Base-by-base conservation (phyloP, 2,113 vertebrate genomes). In the Todiramphus saurophagus region DNA sequence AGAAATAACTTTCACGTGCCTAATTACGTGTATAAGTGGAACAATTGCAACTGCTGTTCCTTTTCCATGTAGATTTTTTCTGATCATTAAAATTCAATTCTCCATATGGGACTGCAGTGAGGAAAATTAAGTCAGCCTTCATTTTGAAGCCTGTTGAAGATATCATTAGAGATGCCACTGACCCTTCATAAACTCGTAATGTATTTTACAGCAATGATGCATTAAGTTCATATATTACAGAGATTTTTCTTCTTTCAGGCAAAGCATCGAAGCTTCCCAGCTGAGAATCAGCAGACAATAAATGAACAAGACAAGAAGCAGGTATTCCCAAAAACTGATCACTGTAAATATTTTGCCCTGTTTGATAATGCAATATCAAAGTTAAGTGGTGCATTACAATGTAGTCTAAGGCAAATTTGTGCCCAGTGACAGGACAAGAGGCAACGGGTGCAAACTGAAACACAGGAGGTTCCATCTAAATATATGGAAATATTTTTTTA, bases 261-360 rank as follows among this genome's bases (percentile, higher is more conserved):
- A 80, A 99, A 99, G 93, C 98, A 97, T 87, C 98, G 98, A 93
- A 98, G 98, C 44, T 98, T 97, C 5, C 86, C 94, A 59, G 70
- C 97, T 11, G 97, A 98, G n/a, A 77, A 97, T 91, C 97, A 97
- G 97, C 98, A 98, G 86, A 98, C 98, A 95, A 76, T 98, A 91
- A 94, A 97, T 87, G 98, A 99, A 97, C 98, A 98, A 94, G 98
- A 99, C 72, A 97, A 97, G 72, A 97, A 97, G 76, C 97, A 98
- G 98, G 98, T 98, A 97, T 59, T 41, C 17, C 13, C 17, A 70
- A 64, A 62, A 83, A 17, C 77, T 48, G 25, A 85, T 39, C 1
- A 1, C 25, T 73, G 43, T 69, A 35, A 56, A 82, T 79, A 58
- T 69, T 56, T 87, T 69, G 58, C 10, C 9, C 30, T 87, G 92